Percentiles rank a stretch among this genome's conserved stretches.
These are phyloP conservation scores for Zalophus californianus DNA, from an alignment of 2,797 vertebrate genomes.

Conservation along the genomic window DNA sequence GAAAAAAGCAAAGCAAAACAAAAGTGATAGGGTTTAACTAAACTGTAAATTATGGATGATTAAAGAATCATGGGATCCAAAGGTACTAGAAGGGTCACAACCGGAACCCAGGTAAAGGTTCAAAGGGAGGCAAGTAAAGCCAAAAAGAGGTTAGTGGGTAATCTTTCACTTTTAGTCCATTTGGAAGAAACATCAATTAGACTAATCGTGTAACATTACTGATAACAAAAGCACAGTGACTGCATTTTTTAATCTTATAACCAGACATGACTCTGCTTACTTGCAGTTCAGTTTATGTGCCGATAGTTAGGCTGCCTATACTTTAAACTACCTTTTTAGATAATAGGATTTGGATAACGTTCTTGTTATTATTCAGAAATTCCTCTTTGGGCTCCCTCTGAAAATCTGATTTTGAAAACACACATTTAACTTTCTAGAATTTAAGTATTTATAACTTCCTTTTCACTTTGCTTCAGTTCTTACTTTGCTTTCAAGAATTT, in stretches of 20 bases:
- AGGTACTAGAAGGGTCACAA: not conserved
- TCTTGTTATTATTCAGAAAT: conserved; percentile 47
- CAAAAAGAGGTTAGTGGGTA: not conserved
- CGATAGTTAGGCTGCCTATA: not conserved
- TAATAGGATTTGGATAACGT: not conserved
- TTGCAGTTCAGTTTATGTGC: not conserved
- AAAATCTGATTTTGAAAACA: conserved; percentile 52
- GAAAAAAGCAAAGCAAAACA: conserved; percentile 33
- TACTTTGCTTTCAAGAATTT: conserved; percentile 57
- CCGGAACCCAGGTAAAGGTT: not conserved
- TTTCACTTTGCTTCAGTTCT: conserved; percentile 15
- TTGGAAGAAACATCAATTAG: not conserved
- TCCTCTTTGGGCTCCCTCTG: not conserved
- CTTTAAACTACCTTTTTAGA: conserved; percentile 42
- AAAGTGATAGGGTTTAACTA: not conserved
- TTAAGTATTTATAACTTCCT: conserved; percentile 39
- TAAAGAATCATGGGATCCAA: not conserved
- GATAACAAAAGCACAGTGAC: not conserved
- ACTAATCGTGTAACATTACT: not conserved
- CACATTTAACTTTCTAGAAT: conserved; percentile 26
- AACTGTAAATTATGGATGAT: not conserved
- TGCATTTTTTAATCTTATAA: not conserved
- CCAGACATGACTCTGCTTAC: not conserved
- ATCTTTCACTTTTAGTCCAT: not conserved
- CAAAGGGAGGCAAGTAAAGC: not conserved